A percentile compares a stretch with the other conserved stretches of the same genome.
Conservation (phyloP, 2,113 vertebrate species). For the Tachysurus vachellii region DNA sequence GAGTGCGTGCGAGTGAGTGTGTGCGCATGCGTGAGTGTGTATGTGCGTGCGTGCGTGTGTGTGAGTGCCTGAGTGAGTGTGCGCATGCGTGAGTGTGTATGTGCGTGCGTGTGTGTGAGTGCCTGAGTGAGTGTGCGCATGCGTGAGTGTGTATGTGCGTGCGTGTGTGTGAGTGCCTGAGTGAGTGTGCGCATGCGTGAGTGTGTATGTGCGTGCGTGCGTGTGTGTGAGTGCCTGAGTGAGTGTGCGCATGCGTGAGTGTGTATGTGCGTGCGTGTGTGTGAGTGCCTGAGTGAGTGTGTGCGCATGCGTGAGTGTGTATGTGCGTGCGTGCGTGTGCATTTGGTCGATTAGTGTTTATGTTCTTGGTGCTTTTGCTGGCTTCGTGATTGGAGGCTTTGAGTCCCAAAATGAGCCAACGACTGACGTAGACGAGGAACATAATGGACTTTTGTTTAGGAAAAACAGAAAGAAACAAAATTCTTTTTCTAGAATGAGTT, state of each 20-base stretch:
- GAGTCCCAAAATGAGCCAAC: slow-evolving; percentile 40
- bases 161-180: too few relatives aligned
- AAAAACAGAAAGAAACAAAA: not conserved
- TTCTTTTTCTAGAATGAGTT: not conserved
- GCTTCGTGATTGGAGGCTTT: not conserved
- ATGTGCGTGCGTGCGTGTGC: not conserved
- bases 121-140: not conserved
- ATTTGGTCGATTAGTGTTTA: slow-evolving; percentile 35
- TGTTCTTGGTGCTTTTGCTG: slow-evolving; percentile 51
- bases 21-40: not conserved
- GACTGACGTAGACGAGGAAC: not conserved
- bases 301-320: not conserved
- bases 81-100: not conserved
- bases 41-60: too few relatives aligned
- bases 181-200: too few relatives aligned
- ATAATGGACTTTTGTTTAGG: not conserved
- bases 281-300: not conserved
- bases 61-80: too few relatives aligned
- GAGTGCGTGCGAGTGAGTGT: not conserved
- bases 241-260: too few relatives aligned
- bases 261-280: not conserved
- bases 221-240: not conserved
- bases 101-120: not conserved
- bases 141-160: not conserved
- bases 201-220: not conserved